Evolutionary conservation across 2,888 invertebrate species (phyloP).

Genomic region (Ormyrus thymus): DNA sequence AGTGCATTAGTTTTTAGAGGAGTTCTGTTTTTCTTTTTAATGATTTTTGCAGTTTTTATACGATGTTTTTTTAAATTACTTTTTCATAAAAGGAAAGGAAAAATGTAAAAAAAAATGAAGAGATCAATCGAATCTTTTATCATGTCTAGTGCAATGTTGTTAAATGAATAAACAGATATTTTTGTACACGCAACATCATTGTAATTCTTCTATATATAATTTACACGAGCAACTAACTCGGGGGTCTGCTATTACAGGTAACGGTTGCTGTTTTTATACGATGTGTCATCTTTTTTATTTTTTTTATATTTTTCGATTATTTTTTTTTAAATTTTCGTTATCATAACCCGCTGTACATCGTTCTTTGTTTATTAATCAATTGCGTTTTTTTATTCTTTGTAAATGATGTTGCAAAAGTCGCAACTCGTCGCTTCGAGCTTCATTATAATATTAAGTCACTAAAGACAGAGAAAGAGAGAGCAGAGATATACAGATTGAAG

Average conservation of each 20-base stretch:
- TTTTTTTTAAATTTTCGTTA: constrained; percentile 37
- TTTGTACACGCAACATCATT: constrained; percentile 72
- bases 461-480: constrained; percentile 31
- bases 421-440: constrained; percentile 44
- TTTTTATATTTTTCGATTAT: constrained; percentile 48
- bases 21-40: neutral
- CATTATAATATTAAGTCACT: constrained; percentile 39
- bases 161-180: constrained; percentile 55
- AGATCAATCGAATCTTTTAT: neutral
- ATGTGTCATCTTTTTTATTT: constrained; percentile 20
- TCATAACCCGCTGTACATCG: constrained; percentile 50
- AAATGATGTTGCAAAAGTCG: constrained; percentile 53
- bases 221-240: constrained; percentile 67
- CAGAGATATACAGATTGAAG: constrained; percentile 45
- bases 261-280: constrained; percentile 42
- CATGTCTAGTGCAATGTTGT: constrained; percentile 30
- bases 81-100: neutral
- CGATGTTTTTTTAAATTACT: neutral
- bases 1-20: constrained; percentile 39
- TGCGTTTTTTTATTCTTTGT: constrained; percentile 54
- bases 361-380: constrained; percentile 36
- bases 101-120: constrained; percentile 6
- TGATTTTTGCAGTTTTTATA: constrained; percentile 25
- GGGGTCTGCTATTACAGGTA: constrained; percentile 61
- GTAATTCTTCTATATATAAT: constrained; percentile 71